Evolutionary conservation across 2,888 invertebrate species (phyloP).

Genomic region (Nomada flava): DNA sequence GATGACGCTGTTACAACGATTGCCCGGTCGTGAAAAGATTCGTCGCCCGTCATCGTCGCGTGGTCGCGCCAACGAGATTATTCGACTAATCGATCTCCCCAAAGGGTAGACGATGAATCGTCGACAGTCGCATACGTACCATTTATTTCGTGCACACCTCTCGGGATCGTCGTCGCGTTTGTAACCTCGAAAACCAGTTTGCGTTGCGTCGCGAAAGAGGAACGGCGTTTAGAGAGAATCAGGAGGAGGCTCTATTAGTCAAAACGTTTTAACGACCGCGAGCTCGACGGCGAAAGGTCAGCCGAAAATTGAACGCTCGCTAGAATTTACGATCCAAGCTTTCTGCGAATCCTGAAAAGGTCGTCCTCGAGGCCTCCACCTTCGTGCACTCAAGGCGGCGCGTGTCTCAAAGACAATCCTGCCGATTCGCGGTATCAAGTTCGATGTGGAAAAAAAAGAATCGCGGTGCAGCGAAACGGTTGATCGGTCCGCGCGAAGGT

Average conservation of each 20-base stretch:
- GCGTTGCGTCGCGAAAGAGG: slow-evolving; percentile 32
- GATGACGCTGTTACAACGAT: slow-evolving; percentile 6
- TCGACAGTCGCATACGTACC: neutral
- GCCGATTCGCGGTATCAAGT: slow-evolving; percentile 45
- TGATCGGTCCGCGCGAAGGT: neutral
- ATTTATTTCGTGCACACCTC: neutral
- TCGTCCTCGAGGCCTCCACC: slow-evolving; percentile 8
- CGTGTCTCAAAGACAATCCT: slow-evolving; percentile 1
- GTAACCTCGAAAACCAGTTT: slow-evolving; percentile 51
- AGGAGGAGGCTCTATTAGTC: slow-evolving; percentile 12
- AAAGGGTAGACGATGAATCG: neutral
- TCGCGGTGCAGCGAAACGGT: slow-evolving; percentile 6
- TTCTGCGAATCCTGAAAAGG: slow-evolving; percentile 33
- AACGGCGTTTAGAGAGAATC: slow-evolving; percentile 30
- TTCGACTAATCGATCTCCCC: too few species aligned
- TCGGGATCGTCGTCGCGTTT: slow-evolving; percentile 18
- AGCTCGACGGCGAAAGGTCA: slow-evolving; percentile 7
- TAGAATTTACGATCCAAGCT: neutral
- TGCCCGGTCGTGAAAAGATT: neutral
- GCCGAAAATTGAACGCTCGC: slow-evolving; percentile 1
- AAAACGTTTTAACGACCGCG: slow-evolving; percentile 8
- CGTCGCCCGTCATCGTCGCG: neutral
- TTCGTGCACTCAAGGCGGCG: neutral
- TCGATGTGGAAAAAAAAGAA: slow-evolving; percentile 37
- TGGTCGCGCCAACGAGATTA: too few species aligned